Conservation (phyloP, 2,113 vertebrate genomes). For the Sarotherodon lohbergeri region DNA sequence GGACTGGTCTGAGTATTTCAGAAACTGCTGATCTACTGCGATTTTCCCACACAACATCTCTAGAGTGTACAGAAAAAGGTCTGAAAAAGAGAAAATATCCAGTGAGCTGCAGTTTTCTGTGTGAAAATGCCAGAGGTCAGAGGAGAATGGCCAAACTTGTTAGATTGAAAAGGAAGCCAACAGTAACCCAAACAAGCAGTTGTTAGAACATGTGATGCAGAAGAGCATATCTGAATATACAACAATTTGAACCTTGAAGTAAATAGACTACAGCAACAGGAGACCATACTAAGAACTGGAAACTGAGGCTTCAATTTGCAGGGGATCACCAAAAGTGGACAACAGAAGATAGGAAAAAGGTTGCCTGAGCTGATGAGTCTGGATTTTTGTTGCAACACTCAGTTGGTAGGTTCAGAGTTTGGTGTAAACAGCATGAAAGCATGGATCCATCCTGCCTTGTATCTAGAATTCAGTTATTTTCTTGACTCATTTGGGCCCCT, state of each 20-base stretch:
- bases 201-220: neutral
- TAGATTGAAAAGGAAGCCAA: neutral
- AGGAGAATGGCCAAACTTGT: neutral
- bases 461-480: neutral
- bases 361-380: neutral
- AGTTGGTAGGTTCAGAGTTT: neutral
- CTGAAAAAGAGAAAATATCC: neutral
- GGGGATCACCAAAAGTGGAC: neutral
- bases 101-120: neutral
- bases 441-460: neutral
- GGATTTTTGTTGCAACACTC: neutral
- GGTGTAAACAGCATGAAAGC: neutral
- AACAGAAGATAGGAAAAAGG: neutral
- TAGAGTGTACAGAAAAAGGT: neutral
- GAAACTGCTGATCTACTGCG: neutral
- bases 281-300: neutral
- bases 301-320: neutral
- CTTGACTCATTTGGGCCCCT: neutral
- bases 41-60: neutral
- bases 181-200: neutral
- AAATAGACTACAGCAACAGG: neutral
- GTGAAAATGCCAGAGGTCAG: neutral
- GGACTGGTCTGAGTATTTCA: neutral
- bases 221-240: neutral
- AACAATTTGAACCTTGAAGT: neutral